phyloP scores from a whole-genome alignment of 1,140 invertebrate genomes.

The Argopecten irradians region DNA sequence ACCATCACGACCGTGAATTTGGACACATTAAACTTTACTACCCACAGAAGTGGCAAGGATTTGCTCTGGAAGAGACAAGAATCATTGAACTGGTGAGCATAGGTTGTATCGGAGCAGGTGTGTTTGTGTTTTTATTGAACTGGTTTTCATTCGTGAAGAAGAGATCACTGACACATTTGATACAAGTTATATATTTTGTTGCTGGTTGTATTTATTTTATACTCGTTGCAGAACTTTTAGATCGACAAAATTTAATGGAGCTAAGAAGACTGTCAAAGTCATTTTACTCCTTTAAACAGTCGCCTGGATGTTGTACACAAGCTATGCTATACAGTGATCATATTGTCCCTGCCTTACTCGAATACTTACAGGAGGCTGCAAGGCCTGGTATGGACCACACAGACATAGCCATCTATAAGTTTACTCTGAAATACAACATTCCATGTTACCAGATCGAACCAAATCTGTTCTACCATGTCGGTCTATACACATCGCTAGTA shows the following conservation, averaged over 20 bases:
- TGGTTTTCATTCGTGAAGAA: not conserved
- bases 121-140: not conserved
- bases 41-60: constrained; percentile 48
- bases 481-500: not conserved
- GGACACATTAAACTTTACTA: constrained; percentile 56
- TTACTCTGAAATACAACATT: not conserved
- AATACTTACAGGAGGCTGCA: not conserved
- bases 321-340: not conserved
- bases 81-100: not conserved
- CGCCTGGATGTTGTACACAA: not conserved
- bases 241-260: constrained; percentile 9
- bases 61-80: not conserved
- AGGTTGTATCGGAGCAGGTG: not conserved
- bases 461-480: constrained; percentile 9
- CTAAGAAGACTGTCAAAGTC: not conserved
- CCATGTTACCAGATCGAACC: not conserved
- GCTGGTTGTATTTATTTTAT: not conserved
- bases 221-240: not conserved
- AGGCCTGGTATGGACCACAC: not conserved
- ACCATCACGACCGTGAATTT: constrained; percentile 33
- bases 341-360: not conserved
- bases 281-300: not conserved
- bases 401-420: not conserved
- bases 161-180: not conserved
- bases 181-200: not conserved